Evolutionary conservation across 64 coral and sea anemone species (phyloP), one percentile per base, ranked within the genome.

Genomic region (Montipora sp.): DNA sequence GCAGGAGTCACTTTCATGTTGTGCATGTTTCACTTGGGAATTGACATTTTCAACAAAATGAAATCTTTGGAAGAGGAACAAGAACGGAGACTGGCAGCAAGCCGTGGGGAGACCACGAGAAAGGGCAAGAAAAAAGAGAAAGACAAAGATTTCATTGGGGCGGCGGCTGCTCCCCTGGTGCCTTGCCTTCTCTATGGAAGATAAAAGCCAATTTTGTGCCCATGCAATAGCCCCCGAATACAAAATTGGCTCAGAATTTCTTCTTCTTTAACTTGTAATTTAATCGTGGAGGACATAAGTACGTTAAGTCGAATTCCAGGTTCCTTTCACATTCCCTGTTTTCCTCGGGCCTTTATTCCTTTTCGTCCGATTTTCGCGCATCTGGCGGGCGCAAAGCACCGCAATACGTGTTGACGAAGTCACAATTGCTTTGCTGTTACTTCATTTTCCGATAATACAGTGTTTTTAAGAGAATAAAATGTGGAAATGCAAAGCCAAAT

Each of bases 151-250:
- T 97, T 97, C 15, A 92, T 97, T 16, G 92, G 95, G 59, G 95
- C 95, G 84, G 89, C 92, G 78, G 95, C 95, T 80, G 95, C 95
- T 51, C 95, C 95, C 3, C 36, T 97, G 47, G 95, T 97, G 73
- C 95, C 95, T 84, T 97, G 95, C 84, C 89, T 97, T 3, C 87
- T 97, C 24, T 97, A 97, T 73, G 95, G 59, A 10, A 94, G 80
- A 88, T 97, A 83, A 78, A 66, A 3, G 8, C 3, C 60, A 60
- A 59, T 36, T 81, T 60, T 43, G 3, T 61, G 55, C 13, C 20
- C 21, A 71, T 71, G 4, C 18, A 23, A 5, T 71, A 19, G 6
- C 20, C 5, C 4, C 68, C 0, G 18, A 19, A 23, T 71, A 71
- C 68, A 71, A 71, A 71, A 4, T 71, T 23, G 21, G 5, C 14